Percentiles rank a stretch among this genome's conserved stretches.
These are phyloP conservation scores for Uria lomvia DNA, from an alignment of 2,113 vertebrate genomes.

Conservation along the genomic window DNA sequence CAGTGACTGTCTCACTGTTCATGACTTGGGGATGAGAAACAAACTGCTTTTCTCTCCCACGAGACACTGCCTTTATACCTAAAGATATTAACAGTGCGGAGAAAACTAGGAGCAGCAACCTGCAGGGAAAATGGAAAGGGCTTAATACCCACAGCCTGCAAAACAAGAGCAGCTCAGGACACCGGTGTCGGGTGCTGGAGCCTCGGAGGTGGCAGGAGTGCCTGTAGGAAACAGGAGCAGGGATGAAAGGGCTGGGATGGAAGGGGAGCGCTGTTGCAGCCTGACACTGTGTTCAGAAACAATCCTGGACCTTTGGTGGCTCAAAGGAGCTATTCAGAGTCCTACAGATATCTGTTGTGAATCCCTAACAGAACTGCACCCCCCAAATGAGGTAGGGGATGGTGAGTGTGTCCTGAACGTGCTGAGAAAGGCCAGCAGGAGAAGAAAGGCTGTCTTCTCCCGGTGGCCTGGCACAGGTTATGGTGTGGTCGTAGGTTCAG, in stretches of 20 bases:
- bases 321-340: not conserved
- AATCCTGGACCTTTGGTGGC: not conserved
- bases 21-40: not conserved
- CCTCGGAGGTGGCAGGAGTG: not conserved
- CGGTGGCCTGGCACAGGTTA: not conserved
- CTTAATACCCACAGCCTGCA: not conserved
- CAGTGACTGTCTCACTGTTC: not conserved
- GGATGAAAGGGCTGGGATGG: not conserved
- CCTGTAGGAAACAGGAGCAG: not conserved
- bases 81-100: not conserved
- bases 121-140: not conserved
- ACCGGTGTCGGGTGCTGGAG: accelerated
- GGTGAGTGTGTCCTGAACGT: not conserved
- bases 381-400: not conserved
- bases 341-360: not conserved
- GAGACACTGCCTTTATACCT: not conserved
- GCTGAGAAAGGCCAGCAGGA: not conserved
- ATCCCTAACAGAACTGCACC: not conserved
- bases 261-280: accelerated
- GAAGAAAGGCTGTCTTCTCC: not conserved
- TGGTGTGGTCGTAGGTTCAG: no score
- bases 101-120: not conserved
- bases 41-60: not conserved
- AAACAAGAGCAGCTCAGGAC: not conserved
- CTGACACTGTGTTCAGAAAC: not conserved